Conservation (phyloP, 2,888 invertebrate species). For the Eutolmus rufibarbis region DNA sequence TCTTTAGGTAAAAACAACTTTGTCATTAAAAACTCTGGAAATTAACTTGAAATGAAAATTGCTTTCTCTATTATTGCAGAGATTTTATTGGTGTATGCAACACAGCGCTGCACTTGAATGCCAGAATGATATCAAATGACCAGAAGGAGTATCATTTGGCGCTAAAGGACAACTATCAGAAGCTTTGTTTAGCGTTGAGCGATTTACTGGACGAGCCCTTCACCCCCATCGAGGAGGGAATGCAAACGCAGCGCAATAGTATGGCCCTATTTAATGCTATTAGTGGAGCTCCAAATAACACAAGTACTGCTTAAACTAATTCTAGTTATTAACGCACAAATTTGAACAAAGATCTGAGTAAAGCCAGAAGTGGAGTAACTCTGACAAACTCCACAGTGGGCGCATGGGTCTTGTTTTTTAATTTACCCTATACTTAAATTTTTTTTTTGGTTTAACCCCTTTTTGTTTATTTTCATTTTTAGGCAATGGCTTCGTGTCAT, state of each 20-base stretch:
- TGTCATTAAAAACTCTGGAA: background rate
- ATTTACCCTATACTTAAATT: background rate
- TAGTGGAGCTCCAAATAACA: constrained; percentile 80
- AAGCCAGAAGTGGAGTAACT: background rate
- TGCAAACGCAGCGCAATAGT: constrained; percentile 73
- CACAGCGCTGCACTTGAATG: constrained; percentile 88
- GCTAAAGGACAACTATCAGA: constrained; percentile 84
- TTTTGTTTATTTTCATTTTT: constrained; percentile 1
- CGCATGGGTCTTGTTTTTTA: background rate
- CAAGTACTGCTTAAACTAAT: constrained; percentile 75
- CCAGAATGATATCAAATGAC: constrained; percentile 84
- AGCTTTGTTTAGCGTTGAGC: constrained; percentile 80
- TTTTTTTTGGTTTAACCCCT: background rate
- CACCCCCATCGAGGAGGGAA: constrained; percentile 61
- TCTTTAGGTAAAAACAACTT: constrained; percentile 73
- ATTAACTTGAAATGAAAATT: background rate
- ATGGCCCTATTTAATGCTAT: constrained; percentile 80
- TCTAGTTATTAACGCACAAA: constrained; percentile 24
- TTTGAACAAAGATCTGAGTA: background rate
- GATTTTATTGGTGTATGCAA: constrained; percentile 91
- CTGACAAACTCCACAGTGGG: background rate
- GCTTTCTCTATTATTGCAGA: constrained; percentile 64
- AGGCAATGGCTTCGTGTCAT: constrained; percentile 33
- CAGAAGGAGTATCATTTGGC: constrained; percentile 93
- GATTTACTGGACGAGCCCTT: constrained; percentile 77